Evolutionary conservation across 1,140 invertebrate species (phyloP).

Genomic region (Callitettix versicolor): DNA sequence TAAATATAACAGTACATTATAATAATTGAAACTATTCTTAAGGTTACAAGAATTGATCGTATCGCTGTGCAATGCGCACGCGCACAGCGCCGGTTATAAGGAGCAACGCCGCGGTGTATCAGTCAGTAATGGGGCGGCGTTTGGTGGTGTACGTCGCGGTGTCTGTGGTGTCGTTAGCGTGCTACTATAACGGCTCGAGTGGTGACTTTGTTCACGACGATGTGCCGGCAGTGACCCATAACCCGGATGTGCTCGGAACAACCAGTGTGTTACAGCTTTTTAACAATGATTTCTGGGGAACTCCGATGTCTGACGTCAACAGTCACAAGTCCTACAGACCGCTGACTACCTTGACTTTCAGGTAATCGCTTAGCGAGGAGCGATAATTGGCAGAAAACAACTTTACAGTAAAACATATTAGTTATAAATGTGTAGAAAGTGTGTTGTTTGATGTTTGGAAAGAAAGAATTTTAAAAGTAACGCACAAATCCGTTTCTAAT

Average conservation of each 20-base stretch:
- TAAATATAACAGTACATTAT: too few species aligned
- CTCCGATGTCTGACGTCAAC: conserved; percentile 70
- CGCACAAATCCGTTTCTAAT: too few species aligned
- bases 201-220: conserved; percentile 89
- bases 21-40: too few species aligned
- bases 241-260: conserved; percentile 67
- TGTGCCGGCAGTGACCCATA: conserved; percentile 73
- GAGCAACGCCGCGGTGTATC: too few species aligned
- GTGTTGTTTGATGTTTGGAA: too few species aligned
- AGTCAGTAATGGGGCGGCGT: conserved; percentile 3
- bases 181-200: conserved; percentile 65
- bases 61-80: too few species aligned
- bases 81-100: too few species aligned
- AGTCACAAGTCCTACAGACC: conserved; percentile 81
- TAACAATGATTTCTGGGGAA: conserved; percentile 85
- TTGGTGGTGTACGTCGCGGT: conserved; percentile 42
- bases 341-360: conserved; percentile 69
- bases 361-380: conserved; percentile 49
- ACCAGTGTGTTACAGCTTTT: conserved; percentile 55
- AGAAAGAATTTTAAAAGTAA: too few species aligned
- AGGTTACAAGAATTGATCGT: too few species aligned
- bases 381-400: too few species aligned
- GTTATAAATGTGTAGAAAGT: too few species aligned
- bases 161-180: conserved; percentile 50
- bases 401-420: too few species aligned